These are phyloP conservation scores for Bujurquina vittata DNA, from an alignment of 2,113 vertebrate genomes.

Conservation along the genomic window DNA sequence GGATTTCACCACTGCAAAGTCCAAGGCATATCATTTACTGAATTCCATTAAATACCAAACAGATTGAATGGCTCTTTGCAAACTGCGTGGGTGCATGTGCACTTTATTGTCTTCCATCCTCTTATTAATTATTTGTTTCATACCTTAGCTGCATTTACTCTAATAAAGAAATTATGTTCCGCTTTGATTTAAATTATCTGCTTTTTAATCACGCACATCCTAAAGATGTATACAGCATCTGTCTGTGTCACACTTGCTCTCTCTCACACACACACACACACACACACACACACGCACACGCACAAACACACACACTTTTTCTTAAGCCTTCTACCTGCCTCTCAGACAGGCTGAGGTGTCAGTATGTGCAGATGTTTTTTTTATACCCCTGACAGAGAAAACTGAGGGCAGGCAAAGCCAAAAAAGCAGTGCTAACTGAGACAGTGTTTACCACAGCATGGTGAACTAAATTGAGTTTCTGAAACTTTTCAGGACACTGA, in stretches of 20 bases:
- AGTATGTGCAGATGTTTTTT: neutral
- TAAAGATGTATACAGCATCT: neutral
- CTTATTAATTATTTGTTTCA: too few species aligned
- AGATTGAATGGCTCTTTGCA: too few species aligned
- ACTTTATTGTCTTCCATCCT: too few species aligned
- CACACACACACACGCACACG: accelerated
- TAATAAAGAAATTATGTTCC: too few species aligned
- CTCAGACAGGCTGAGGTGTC: constrained; percentile 29
- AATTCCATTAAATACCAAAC: too few species aligned
- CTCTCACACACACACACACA: neutral
- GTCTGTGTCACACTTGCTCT: neutral
- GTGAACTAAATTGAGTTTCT: constrained; percentile 21
- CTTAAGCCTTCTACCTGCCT: neutral
- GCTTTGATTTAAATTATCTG: too few species aligned
- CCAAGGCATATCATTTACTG: too few species aligned
- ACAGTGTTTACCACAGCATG: neutral
- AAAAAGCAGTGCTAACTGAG: constrained; percentile 9
- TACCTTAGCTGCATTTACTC: too few species aligned
- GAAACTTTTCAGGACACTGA: neutral
- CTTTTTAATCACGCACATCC: too few species aligned
- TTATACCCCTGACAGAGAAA: neutral
- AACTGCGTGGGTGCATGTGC: too few species aligned
- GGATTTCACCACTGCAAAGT: too few species aligned
- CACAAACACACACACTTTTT: too few species aligned
- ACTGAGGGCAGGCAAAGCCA: neutral